phyloP scores from a whole-genome alignment of 2,888 invertebrate species.

The Marronus borbonicus region DNA sequence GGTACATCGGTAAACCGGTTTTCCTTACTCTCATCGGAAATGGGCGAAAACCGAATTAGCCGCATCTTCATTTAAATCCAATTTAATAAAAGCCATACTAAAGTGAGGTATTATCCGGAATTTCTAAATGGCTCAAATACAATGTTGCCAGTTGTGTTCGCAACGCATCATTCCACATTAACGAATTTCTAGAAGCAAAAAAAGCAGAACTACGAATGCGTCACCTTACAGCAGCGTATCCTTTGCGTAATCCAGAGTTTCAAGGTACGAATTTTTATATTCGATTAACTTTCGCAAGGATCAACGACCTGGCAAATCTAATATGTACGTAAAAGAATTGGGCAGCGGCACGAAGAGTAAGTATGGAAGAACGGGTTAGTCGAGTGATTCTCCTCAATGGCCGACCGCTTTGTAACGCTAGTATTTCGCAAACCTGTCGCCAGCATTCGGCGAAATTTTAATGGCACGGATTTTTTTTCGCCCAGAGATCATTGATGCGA shows the following conservation, averaged over 20 bases:
- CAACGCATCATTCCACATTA: too few species aligned
- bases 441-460: conserved; percentile 17
- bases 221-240: background rate
- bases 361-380: conserved; percentile 32
- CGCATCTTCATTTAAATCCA: too few species aligned
- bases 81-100: too few species aligned
- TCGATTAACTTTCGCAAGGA: conserved; percentile 37
- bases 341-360: background rate
- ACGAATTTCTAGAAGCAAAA: background rate
- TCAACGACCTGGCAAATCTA: conserved; percentile 32
- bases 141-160: too few species aligned
- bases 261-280: conserved; percentile 38
- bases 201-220: background rate
- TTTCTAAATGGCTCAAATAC: background rate
- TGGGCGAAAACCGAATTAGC: too few species aligned
- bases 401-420: background rate
- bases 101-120: too few species aligned
- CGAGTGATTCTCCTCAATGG: conserved; percentile 4
- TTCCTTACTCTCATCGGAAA: too few species aligned
- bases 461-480: conserved; percentile 7
- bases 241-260: conserved; percentile 9
- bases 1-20: too few species aligned
- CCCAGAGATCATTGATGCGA: background rate
- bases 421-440: conserved; percentile 23
- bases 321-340: conserved; percentile 23